Evolutionary conservation across 2,113 vertebrate species (phyloP).

Genomic region (Oceanites oceanicus): DNA sequence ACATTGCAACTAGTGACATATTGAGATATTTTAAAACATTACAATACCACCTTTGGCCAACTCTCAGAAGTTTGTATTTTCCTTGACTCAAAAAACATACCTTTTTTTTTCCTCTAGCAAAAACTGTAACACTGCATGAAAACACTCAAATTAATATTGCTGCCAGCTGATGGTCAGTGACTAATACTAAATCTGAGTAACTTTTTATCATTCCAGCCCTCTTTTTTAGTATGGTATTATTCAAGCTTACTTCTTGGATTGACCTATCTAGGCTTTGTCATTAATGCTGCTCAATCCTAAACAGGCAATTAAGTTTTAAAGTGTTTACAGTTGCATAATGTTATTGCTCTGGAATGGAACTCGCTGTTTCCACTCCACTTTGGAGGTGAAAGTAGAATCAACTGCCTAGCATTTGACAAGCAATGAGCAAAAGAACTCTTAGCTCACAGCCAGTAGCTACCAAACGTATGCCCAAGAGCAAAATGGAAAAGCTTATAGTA

Average conservation of each 20-base stretch:
- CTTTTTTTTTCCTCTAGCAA: not conserved
- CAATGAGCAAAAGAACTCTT: not conserved
- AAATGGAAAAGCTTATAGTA: not conserved
- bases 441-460: not conserved
- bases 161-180: not conserved
- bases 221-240: not conserved
- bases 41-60: not conserved
- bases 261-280: not conserved
- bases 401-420: not conserved
- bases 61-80: not conserved
- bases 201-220: not conserved
- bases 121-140: not conserved
- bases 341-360: constrained; percentile 43
- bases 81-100: not conserved
- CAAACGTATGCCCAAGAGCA: not conserved
- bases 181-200: not conserved
- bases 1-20: not conserved
- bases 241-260: not conserved
- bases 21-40: not conserved
- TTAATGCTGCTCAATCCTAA: constrained; percentile 7
- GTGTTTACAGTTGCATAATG: constrained; percentile 41
- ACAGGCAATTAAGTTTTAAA: constrained; percentile 35
- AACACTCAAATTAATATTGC: not conserved
- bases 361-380: not conserved
- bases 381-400: not conserved